Conservation (phyloP, 2,797 vertebrate genomes). For the Miichthys miiuy region DNA sequence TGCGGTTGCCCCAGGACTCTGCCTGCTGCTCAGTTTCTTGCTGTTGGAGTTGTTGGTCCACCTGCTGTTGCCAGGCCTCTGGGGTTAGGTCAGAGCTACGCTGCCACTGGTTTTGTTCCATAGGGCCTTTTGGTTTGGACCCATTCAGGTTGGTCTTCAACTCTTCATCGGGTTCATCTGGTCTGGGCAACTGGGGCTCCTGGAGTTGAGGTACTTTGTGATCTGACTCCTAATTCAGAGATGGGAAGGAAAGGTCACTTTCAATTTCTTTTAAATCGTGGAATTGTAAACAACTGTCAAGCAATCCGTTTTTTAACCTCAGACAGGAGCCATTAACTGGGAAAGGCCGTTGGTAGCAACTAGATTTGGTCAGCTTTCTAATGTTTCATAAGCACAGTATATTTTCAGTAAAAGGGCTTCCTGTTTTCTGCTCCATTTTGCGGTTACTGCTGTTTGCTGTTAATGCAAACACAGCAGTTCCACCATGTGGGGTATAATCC, state of each 20-base stretch:
- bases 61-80: constrained; percentile 88
- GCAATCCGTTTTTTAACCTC: neutral
- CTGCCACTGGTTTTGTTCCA: constrained; percentile 79
- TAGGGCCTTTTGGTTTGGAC: constrained; percentile 52
- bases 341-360: neutral
- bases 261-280: neutral
- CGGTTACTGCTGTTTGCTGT: neutral
- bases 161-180: constrained; percentile 63
- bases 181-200: constrained; percentile 75
- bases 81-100: constrained; percentile 86
- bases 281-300: neutral
- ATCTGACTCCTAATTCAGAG: constrained; percentile 70
- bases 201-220: constrained; percentile 66
- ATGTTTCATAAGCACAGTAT: neutral
- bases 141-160: constrained; percentile 63
- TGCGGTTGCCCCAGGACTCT: constrained; percentile 78
- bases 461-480: neutral
- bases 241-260: neutral
- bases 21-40: constrained; percentile 75
- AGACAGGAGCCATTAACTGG: no score
- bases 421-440: neutral
- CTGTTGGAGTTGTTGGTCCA: constrained; percentile 85
- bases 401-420: neutral
- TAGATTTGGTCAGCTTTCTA: neutral
- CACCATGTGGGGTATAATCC: neutral